phyloP scores from a whole-genome alignment of 2,113 vertebrate species.

The Falco punctatus region DNA sequence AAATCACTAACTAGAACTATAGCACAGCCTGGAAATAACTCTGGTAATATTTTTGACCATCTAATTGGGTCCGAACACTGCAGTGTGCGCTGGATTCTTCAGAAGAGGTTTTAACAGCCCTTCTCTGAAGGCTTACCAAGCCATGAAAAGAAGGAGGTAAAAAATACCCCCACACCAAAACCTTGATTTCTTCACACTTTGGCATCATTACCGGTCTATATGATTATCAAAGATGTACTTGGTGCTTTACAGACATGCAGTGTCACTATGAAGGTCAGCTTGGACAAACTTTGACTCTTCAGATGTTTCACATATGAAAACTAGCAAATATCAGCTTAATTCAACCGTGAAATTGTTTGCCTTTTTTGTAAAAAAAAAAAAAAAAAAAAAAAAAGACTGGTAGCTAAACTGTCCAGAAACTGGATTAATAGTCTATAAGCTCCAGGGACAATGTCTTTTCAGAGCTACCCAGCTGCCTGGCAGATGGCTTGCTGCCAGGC shows the following conservation, averaged over 20 bases:
- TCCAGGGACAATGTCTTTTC: neutral
- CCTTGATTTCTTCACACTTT: neutral
- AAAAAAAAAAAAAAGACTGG: neutral
- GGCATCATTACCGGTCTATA: neutral
- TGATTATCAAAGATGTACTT: neutral
- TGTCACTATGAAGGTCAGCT: neutral
- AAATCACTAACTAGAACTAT: conserved; percentile 5
- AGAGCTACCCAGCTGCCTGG: neutral
- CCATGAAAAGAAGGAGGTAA: neutral
- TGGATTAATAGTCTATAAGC: neutral
- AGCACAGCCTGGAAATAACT: neutral
- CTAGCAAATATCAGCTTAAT: neutral
- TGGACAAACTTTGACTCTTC: neutral
- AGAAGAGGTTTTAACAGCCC: neutral
- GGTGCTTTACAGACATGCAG: neutral
- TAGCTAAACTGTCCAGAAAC: neutral
- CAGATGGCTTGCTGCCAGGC: neutral
- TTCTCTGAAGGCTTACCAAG: neutral
- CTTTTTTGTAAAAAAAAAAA: neutral
- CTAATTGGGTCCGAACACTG: neutral
- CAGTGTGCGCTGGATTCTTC: neutral
- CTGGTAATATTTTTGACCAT: neutral
- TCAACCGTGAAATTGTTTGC: neutral
- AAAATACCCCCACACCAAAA: neutral
- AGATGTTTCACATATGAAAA: neutral